Conservation (phyloP, 2,797 vertebrate genomes). For the Ambastaia sidthimunki region DNA sequence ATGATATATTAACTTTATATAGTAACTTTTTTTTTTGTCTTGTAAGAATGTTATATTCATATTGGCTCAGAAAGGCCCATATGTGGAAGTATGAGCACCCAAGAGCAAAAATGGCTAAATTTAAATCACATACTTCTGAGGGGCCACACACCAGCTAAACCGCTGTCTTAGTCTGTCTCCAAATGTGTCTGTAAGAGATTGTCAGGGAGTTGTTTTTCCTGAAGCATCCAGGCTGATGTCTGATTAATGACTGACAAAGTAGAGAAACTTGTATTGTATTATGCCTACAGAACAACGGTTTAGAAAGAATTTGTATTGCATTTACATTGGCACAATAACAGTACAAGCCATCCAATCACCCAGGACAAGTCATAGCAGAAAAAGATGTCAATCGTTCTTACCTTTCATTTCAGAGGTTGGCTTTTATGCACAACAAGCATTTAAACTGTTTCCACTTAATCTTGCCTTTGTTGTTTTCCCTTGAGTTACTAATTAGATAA, state of each 20-base stretch:
- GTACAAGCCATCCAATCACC: constrained; percentile 35
- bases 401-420: constrained; percentile 19
- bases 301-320: neutral
- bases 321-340: constrained; percentile 11
- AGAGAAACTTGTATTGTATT: neutral
- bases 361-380: constrained; percentile 47
- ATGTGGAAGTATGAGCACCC: neutral
- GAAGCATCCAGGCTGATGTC: neutral
- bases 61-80: no score
- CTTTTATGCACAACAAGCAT: neutral
- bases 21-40: no score
- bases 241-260: neutral
- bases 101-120: neutral
- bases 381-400: constrained; percentile 40
- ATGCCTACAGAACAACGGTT: neutral
- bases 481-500: constrained; percentile 19
- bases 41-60: no score
- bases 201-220: neutral
- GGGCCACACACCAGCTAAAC: no score
- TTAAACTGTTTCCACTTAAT: neutral
- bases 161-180: neutral
- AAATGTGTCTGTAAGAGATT: neutral
- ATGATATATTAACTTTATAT: neutral
- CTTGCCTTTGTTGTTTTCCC: constrained; percentile 35
- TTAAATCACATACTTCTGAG: neutral